Evolutionary conservation across 30 jellyfish, hydroid and myxozoan species (phyloP).

Genomic region (Rhopilema esculentum): DNA sequence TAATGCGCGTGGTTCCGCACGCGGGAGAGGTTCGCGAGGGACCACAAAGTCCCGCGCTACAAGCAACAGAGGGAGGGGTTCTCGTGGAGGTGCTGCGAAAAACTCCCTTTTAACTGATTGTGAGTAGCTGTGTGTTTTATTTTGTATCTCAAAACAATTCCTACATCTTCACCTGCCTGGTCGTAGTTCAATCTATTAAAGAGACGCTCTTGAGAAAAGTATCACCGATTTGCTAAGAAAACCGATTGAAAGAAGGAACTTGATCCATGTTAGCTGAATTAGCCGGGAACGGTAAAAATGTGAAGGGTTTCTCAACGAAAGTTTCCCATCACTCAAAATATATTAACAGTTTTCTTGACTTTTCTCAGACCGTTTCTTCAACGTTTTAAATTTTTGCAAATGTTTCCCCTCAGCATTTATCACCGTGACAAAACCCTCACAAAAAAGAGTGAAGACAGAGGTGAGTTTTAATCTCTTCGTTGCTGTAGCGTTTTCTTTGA

Average conservation of each 20-base stretch:
- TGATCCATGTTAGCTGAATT: too few relatives aligned
- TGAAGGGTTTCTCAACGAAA: too few relatives aligned
- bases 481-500: not conserved
- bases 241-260: too few relatives aligned
- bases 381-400: too few relatives aligned
- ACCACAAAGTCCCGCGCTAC: not conserved
- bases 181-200: too few relatives aligned
- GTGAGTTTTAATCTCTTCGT: too few relatives aligned
- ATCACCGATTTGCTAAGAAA: too few relatives aligned
- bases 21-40: constrained; percentile 40
- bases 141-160: not conserved
- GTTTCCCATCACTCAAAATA: too few relatives aligned
- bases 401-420: constrained; percentile 23
- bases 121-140: constrained; percentile 21
- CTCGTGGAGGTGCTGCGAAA: constrained; percentile 48
- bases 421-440: constrained; percentile 26
- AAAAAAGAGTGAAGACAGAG: constrained; percentile 9
- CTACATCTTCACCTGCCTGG: not conserved
- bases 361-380: too few relatives aligned
- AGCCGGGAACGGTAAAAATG: too few relatives aligned
- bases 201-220: too few relatives aligned
- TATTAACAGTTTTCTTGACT: too few relatives aligned
- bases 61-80: constrained; percentile 28
- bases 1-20: constrained; percentile 2
- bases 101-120: constrained; percentile 61